phyloP scores from a whole-genome alignment of 2,888 invertebrate species.

The Agrotis exclamationis region DNA sequence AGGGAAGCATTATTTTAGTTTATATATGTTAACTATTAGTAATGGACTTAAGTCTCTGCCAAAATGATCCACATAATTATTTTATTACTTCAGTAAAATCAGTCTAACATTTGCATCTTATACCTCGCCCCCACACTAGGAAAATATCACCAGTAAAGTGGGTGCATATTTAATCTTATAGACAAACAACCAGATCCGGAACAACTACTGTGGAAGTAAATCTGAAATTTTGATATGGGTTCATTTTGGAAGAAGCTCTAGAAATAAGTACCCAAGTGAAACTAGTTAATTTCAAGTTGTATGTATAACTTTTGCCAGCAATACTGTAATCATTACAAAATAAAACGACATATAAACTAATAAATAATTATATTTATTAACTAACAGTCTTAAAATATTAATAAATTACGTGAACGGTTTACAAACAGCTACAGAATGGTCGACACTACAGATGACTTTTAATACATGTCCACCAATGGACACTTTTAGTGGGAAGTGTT shows the following conservation, averaged over 20 bases:
- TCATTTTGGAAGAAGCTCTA: background rate
- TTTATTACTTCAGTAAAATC: no score
- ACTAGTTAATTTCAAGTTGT: background rate
- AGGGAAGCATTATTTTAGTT: constrained; percentile 27
- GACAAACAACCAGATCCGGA: no score
- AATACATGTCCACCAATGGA: constrained; percentile 94
- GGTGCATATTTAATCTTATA: no score
- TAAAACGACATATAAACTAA: constrained; percentile 42
- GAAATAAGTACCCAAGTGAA: background rate
- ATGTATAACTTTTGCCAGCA: constrained; percentile 7
- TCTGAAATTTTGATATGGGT: background rate
- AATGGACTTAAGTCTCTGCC: background rate
- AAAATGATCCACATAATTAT: background rate
- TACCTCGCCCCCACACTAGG: no score
- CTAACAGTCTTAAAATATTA: constrained; percentile 65
- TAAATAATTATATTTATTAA: constrained; percentile 63
- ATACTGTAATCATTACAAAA: constrained; percentile 24
- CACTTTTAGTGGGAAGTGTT: constrained; percentile 96
- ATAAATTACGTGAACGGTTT: constrained; percentile 91
- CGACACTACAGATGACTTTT: constrained; percentile 95
- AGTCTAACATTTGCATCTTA: no score
- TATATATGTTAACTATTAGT: constrained; percentile 10
- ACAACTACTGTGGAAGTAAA: no score
- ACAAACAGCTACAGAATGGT: constrained; percentile 95
- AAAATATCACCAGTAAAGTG: no score